A percentile compares a stretch with the other conserved stretches of the same genome.
Conservation (phyloP, 2,113 vertebrate species). For the Dinomys branickii region DNA sequence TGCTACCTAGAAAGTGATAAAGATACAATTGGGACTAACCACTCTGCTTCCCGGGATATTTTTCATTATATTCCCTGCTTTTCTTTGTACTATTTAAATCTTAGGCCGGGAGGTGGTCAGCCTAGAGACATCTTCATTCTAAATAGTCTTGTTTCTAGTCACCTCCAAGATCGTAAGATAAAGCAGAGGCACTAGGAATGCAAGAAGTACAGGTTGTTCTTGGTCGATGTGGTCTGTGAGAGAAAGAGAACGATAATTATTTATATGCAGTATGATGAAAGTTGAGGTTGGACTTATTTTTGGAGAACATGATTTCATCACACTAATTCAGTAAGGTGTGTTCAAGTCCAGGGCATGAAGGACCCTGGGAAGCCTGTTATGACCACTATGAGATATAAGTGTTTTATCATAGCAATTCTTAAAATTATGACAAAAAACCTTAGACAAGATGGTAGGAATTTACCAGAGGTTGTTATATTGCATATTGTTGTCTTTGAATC, state of each 20-base stretch:
- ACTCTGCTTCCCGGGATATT: neutral
- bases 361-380: neutral
- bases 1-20: neutral
- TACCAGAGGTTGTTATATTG: no score
- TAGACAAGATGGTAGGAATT: no score
- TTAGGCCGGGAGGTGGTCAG: constrained; percentile 64
- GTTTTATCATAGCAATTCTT: neutral
- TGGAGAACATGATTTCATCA: neutral
- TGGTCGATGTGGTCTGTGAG: neutral
- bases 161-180: neutral
- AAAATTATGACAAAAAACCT: neutral
- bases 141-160: neutral
- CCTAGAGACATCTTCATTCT: constrained; percentile 24
- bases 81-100: constrained; percentile 25
- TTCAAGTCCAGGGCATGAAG: neutral
- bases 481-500: no score
- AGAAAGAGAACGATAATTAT: neutral
- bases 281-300: neutral
- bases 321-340: neutral
- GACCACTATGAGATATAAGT: neutral
- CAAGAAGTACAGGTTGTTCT: neutral
- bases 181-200: neutral
- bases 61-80: neutral
- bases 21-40: neutral
- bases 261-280: neutral